phyloP scores from a whole-genome alignment of 2,797 vertebrate genomes.

The Rhyacichthys aspro region DNA sequence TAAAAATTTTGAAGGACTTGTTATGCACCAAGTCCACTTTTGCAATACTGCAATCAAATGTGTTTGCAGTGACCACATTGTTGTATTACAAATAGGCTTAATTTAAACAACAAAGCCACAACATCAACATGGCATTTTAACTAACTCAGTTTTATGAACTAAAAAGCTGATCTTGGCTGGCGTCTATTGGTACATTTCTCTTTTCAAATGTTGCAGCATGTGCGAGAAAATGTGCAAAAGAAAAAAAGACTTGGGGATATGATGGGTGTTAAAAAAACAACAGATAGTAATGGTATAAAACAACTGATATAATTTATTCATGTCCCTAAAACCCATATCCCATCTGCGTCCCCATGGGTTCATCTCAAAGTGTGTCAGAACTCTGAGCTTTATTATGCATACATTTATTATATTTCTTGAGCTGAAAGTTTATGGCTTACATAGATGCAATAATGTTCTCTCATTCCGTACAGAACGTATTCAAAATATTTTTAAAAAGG shows the following conservation, averaged over 20 bases:
- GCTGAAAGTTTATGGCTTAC: slow-evolving; percentile 53
- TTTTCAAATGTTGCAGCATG: slow-evolving; percentile 25
- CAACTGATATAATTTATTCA: slow-evolving; percentile 74
- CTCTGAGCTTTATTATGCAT: slow-evolving; percentile 64
- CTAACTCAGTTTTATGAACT: slow-evolving; percentile 37
- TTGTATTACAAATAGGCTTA: slow-evolving; percentile 25
- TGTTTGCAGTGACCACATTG: too few relatives aligned
- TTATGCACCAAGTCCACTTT: too few relatives aligned
- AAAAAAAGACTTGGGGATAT: slow-evolving; percentile 34
- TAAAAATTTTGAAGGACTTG: too few relatives aligned
- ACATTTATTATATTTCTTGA: slow-evolving; percentile 60
- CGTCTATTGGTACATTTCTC: slow-evolving; percentile 39
- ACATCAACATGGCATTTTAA: slow-evolving; percentile 39
- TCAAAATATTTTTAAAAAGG: slow-evolving; percentile 37
- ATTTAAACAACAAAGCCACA: slow-evolving; percentile 13
- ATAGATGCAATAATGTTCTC: slow-evolving; percentile 47
- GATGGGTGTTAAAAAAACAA: slow-evolving; percentile 39
- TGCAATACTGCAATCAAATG: too few relatives aligned
- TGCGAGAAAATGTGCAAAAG: slow-evolving; percentile 25
- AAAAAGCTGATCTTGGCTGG: slow-evolving; percentile 27
- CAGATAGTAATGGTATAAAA: slow-evolving; percentile 61
- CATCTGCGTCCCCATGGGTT: slow-evolving; percentile 66
- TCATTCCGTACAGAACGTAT: slow-evolving; percentile 48
- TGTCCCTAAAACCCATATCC: slow-evolving; percentile 66
- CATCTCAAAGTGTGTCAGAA: slow-evolving; percentile 67